Evolutionary conservation across 2,797 vertebrate species (phyloP), one percentile per base, ranked within the genome.

Genomic region (Chaetodon trifasciatus): DNA sequence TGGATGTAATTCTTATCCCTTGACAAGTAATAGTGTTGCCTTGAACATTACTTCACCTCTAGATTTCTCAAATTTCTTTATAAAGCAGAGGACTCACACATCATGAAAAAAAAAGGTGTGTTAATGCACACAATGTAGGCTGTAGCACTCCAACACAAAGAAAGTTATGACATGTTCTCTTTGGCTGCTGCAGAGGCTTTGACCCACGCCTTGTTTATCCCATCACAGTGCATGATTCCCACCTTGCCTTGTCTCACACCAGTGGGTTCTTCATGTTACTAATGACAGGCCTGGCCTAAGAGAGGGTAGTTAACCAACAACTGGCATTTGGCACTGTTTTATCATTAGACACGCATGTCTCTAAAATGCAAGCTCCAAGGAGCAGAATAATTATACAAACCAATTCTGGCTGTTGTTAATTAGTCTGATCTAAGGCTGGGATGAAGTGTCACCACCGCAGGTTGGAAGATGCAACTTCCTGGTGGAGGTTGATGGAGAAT

Each of bases 311-410:
- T 92, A 93, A 88, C 86, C 85, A 94, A 91, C 93, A 90, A 86
- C 91, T 92, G 89, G 87, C 87, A 89, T 92, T 92, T 93, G 91
- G 88, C 90, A 88, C 79, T 81, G 86, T 89, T 92, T 95, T 91
- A 93, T 90, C 92, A 95, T 95, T 93, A 94, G 92, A 92, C 91
- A 92, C 58, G 84, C 91, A 91, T 93, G 92, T 91, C 85, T 93
- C 84, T 86, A 88, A 90, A 93, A 92, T 79, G 79, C 88, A 93
- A 88, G 91, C 94, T 93, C 91, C 74, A 86, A 90, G 88, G 87
- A 90, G 84, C 88, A 92, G 83, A 93, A 92, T 94, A 93, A 94
- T 95, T 94, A 94, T 83, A 91, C 86, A 90, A 92, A 90, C 89
- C 77, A 85, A 86, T 91, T 88, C 86, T 89, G 53, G 61, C 83